Evolutionary conservation across 2,113 vertebrate genomes (phyloP), one percentile per base, ranked within the genome.

Genomic region (Paratilapia polleni): DNA sequence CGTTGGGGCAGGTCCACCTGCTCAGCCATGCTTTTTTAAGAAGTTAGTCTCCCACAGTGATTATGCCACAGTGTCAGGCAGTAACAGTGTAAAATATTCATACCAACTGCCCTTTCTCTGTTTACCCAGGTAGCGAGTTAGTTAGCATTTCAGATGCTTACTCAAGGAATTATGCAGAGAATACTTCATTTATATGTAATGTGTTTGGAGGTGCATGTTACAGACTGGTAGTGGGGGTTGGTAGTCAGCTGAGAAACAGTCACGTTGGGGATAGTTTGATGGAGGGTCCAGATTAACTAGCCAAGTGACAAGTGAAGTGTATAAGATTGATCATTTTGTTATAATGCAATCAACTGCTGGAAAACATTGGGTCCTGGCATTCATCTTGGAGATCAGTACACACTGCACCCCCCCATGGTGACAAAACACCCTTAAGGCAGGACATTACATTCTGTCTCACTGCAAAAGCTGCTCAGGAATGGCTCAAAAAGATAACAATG

Each of bases 21-120:
- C 64, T 49, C 64, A 70, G 64, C 41, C 41, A 70, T 28, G 64
- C 41, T 49, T 70, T 66, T 70, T 70, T 70, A 70, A 70, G 19
- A 49, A 70, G 64, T 49, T 70, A 9, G 66, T 49, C 2, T 70
- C 66, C 24, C 66, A 28, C 24, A 43, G 64, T 26, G 38, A 68
- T 47, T 68, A 24, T 26, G 14, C 22, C 14, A 26, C 63, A 68
- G 41, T 70, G 41, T 49, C 64, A 49, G 41, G 64, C 64, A 70
- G 41, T 70, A 49, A 47, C 41, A 28, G 64, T 49, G 24, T 70
- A 49, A 70, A 49, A 70, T 70, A 70, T 70, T 70, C 24, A 49
- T 70, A 6, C 28, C 3, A 49, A 17, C 41, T 70, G 24, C 24
- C 41, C 24, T 49, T 70, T 49, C 64, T 70, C 15, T 13, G 10